These are phyloP conservation scores for Micromesistius poutassou DNA, from an alignment of 2,797 vertebrate species.

Conservation along the genomic window DNA sequence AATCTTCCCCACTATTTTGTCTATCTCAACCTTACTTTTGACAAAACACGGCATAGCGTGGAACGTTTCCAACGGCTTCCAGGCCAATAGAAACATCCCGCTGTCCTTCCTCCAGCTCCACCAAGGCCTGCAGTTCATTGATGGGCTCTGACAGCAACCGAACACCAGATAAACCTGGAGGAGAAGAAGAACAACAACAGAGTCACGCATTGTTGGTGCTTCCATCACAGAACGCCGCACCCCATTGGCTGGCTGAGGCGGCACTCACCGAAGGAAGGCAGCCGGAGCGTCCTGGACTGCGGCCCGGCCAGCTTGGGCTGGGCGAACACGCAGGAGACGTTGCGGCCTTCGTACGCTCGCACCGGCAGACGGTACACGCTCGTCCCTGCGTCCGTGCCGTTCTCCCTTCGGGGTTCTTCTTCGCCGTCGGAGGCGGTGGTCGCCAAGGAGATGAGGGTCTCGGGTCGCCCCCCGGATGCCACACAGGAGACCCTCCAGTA, in stretches of 20 bases:
- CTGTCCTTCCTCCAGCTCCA: slow-evolving; percentile 61
- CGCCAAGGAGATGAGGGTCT: slow-evolving; percentile 62
- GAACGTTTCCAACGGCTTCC: slow-evolving; percentile 59
- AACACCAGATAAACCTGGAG: slow-evolving; percentile 62
- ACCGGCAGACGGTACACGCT: slow-evolving; percentile 50
- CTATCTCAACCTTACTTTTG: slow-evolving; percentile 60
- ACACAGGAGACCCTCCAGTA: slow-evolving; percentile 69
- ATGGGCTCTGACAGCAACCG: slow-evolving; percentile 24
- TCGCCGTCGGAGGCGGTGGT: slow-evolving; percentile 31
- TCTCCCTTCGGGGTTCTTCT: slow-evolving; percentile 36
- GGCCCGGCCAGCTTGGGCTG: slow-evolving; percentile 58
- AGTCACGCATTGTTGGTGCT: slow-evolving; percentile 9
- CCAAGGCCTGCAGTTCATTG: slow-evolving; percentile 15
- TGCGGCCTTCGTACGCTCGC: slow-evolving; percentile 48
- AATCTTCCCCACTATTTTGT: neutral
- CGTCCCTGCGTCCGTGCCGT: slow-evolving; percentile 33
- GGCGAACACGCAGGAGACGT: slow-evolving; percentile 64
- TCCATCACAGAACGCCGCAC: slow-evolving; percentile 5
- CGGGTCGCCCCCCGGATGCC: slow-evolving; percentile 70
- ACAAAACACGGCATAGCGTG: slow-evolving; percentile 63
- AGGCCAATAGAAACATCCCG: slow-evolving; percentile 41
- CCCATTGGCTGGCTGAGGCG: too few relatives aligned
- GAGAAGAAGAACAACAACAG: slow-evolving; percentile 7
- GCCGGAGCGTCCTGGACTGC: slow-evolving; percentile 38
- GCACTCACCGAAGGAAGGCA: slow-evolving; percentile 40